Conservation (phyloP, 2,797 vertebrate genomes). For the Chrosomus eos region DNA sequence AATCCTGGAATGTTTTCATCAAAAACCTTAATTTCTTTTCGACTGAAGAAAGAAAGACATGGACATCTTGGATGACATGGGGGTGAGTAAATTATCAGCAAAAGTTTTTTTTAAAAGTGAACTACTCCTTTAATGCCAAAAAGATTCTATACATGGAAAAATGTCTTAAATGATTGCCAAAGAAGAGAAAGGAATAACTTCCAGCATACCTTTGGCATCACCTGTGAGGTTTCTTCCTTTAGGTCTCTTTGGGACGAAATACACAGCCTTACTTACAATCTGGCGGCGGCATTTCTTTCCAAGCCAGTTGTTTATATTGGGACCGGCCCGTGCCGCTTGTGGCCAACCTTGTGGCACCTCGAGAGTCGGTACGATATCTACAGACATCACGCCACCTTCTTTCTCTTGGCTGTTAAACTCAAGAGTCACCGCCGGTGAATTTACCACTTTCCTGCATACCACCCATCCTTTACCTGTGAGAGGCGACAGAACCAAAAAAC, state of each 20-base stretch:
- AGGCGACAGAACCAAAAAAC: slow-evolving; percentile 32
- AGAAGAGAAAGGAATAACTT: not conserved
- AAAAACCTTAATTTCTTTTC: no score
- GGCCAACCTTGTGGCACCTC: slow-evolving; percentile 78
- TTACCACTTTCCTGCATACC: slow-evolving; percentile 65
- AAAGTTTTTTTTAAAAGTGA: no score
- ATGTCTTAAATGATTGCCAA: not conserved
- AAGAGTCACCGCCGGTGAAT: slow-evolving; percentile 85
- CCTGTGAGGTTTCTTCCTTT: slow-evolving; percentile 67
- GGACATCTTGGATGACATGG: no score
- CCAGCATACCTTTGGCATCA: slow-evolving; percentile 61
- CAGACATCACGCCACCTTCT: slow-evolving; percentile 72
- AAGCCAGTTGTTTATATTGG: slow-evolving; percentile 79
- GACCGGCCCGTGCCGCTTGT: slow-evolving; percentile 63
- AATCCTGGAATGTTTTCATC: no score
- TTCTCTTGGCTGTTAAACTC: slow-evolving; percentile 66
- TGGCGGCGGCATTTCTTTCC: slow-evolving; percentile 72
- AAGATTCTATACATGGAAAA: not conserved
- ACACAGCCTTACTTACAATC: slow-evolving; percentile 62
- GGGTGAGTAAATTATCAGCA: no score
- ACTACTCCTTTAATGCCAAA: no score
- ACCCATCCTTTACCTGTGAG: slow-evolving; percentile 56
- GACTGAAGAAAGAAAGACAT: no score
- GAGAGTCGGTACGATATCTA: slow-evolving; percentile 85
- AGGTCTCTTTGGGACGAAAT: slow-evolving; percentile 83